Evolutionary conservation across 2,888 invertebrate species (phyloP).

Genomic region (Stenotaenia linearis): DNA sequence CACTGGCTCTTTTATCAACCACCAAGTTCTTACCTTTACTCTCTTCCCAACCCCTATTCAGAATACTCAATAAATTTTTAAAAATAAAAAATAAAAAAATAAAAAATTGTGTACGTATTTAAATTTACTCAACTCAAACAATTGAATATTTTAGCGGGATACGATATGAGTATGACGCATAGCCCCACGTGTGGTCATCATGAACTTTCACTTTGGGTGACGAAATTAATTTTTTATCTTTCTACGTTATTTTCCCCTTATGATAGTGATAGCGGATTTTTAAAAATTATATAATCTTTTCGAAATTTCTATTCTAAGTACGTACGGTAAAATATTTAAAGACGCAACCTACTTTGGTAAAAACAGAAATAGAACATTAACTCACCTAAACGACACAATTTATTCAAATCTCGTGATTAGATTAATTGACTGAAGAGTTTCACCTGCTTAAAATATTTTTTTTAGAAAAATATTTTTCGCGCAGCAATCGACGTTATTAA

Average conservation of each 20-base stretch:
- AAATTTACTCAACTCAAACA: too few relatives aligned
- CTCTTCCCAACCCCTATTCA: too few relatives aligned
- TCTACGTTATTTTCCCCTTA: too few relatives aligned
- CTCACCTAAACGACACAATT: too few relatives aligned
- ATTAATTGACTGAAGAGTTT: neutral
- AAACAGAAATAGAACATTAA: neutral
- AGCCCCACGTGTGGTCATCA: neutral
- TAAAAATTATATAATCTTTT: neutral
- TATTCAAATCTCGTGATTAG: too few relatives aligned
- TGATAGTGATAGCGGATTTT: neutral
- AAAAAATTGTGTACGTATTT: too few relatives aligned
- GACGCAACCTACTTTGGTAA: neutral
- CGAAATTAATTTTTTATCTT: too few relatives aligned
- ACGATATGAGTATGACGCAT: neutral
- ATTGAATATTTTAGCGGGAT: neutral
- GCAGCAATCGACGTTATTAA: neutral
- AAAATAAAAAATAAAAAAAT: too few relatives aligned
- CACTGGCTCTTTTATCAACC: too few relatives aligned
- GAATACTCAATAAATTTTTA: too few relatives aligned
- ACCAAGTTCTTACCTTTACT: too few relatives aligned
- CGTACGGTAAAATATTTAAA: neutral
- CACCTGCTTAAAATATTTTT: neutral
- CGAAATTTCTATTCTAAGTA: neutral
- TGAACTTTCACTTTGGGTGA: neutral
- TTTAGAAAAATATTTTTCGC: neutral